phyloP scores from a whole-genome alignment of 1,140 invertebrate species.

The Brachionus paranguensis region DNA sequence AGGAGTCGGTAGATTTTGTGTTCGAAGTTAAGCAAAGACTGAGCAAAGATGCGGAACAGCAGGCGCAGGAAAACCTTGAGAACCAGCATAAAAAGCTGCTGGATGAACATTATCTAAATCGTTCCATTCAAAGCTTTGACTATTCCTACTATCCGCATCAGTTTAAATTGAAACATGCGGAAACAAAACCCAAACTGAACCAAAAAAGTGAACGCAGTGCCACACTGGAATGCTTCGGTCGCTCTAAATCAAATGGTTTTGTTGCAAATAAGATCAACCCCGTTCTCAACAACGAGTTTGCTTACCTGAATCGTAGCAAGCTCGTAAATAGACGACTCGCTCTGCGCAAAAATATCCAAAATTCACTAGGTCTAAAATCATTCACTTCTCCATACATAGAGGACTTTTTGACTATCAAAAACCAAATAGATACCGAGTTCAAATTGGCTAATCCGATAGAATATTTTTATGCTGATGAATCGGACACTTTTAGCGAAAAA shows the following conservation, averaged over 20 bases:
- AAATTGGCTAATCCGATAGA: not conserved
- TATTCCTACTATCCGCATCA: not conserved
- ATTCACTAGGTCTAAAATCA: not conserved
- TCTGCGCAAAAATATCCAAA: not conserved
- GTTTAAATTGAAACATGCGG: not conserved
- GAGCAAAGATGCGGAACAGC: not conserved
- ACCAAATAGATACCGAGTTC: not conserved
- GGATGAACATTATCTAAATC: not conserved
- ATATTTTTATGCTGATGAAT: not conserved
- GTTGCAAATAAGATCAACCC: not conserved
- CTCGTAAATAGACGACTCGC: not conserved
- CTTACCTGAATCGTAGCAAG: slow-evolving; percentile 7
- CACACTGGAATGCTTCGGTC: not conserved
- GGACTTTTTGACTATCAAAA: not conserved
- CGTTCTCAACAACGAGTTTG: not conserved
- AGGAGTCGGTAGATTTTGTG: not conserved
- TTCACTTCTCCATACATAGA: not conserved
- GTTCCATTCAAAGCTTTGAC: slow-evolving; percentile 1
- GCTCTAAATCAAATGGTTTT: slow-evolving; percentile 12
- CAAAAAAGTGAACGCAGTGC: not conserved
- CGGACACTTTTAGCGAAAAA: not conserved
- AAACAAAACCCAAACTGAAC: not conserved
- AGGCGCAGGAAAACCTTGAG: not conserved
- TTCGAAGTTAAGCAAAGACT: not conserved
- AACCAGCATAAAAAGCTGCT: not conserved